A percentile compares a stretch with the other conserved stretches of the same genome.
phyloP scores from a whole-genome alignment of 2,113 vertebrate genomes.

The Tetrao urogallus region DNA sequence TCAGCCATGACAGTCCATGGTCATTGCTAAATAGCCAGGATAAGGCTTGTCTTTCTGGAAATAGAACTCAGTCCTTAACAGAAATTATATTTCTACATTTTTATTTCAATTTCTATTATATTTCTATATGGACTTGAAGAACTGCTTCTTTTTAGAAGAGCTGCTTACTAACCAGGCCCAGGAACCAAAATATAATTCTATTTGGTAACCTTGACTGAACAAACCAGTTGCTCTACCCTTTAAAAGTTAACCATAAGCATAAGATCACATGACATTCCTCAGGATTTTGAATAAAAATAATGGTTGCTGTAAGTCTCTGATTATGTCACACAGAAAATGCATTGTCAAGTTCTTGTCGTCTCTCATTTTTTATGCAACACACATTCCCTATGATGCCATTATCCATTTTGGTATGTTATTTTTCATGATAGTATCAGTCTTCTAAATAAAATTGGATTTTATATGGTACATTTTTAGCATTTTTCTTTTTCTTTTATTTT shows the following conservation, averaged over 20 bases:
- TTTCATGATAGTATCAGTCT: neutral
- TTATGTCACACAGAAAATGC: neutral
- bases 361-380: neutral
- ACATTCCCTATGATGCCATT: neutral
- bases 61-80: neutral
- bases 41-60: neutral
- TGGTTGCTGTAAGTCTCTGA: neutral
- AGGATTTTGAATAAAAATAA: neutral
- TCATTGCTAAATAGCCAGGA: neutral
- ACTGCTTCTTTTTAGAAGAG: neutral
- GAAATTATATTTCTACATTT: neutral
- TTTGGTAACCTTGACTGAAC: constrained; percentile 12
- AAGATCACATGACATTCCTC: neutral
- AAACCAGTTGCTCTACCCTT: constrained; percentile 47
- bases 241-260: neutral
- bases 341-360: neutral
- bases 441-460: neutral
- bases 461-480: neutral
- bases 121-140: neutral
- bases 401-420: neutral
- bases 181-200: constrained; percentile 23
- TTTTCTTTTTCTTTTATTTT: neutral
- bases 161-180: neutral
- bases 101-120: neutral
- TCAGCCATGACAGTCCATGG: neutral